Percentiles rank a stretch among this genome's conserved stretches.
phyloP scores from a whole-genome alignment of 2,113 vertebrate species.

The Pleuronectes platessa region DNA sequence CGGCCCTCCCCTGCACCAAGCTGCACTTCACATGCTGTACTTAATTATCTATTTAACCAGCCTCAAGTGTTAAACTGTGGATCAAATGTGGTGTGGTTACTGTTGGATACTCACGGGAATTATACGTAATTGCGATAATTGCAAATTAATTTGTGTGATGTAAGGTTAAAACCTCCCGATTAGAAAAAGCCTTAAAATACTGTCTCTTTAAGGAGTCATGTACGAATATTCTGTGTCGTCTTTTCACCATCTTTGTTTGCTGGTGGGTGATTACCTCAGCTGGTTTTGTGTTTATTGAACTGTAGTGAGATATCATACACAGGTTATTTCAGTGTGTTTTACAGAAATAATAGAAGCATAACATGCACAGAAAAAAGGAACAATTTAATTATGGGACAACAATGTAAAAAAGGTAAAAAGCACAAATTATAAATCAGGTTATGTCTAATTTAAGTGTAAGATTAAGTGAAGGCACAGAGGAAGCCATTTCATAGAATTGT shows the following conservation, averaged over 20 bases:
- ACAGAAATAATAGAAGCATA: too few species aligned
- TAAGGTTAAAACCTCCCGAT: not conserved
- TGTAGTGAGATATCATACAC: too few species aligned
- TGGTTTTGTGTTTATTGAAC: not conserved
- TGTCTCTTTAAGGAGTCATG: not conserved
- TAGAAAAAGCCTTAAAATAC: not conserved
- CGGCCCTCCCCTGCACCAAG: not conserved
- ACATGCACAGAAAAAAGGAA: not conserved
- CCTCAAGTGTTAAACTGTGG: not conserved
- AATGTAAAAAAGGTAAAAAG: too few species aligned
- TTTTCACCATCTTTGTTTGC: too few species aligned
- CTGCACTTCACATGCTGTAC: constrained; percentile 12
- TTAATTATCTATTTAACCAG: constrained; percentile 5
- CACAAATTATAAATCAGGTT: too few species aligned
- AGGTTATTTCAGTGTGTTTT: too few species aligned
- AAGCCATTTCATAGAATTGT: not conserved
- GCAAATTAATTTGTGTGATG: not conserved
- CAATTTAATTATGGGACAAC: too few species aligned
- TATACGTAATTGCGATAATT: not conserved
- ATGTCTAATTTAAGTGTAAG: not conserved
- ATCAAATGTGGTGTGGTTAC: constrained; percentile 1
- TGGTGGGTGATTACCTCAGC: too few species aligned
- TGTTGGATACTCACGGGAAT: constrained; percentile 2
- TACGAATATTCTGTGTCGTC: not conserved
- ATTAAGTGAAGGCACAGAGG: not conserved